phyloP scores from a whole-genome alignment of 2,113 vertebrate genomes.

The Talpa occidentalis region DNA sequence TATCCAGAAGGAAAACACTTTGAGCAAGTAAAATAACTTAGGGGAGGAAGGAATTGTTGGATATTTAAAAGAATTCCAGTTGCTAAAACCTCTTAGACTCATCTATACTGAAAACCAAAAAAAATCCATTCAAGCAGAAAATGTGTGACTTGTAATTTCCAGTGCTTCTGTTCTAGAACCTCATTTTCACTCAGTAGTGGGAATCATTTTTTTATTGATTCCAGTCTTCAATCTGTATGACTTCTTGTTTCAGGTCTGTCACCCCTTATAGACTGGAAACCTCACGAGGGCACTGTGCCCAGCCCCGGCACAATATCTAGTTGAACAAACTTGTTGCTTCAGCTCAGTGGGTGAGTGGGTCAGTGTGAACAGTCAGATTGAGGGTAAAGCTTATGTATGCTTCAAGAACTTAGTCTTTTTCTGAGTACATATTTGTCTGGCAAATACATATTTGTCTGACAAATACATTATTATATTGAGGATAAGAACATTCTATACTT shows the following conservation, averaged over 20 bases:
- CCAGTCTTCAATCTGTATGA: not conserved
- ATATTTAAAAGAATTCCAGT: not conserved
- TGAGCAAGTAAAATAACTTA: not conserved
- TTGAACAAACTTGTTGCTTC: not conserved
- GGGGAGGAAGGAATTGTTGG: not conserved
- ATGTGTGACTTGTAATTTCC: not conserved
- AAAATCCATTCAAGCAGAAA: not conserved
- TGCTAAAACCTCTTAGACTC: not conserved
- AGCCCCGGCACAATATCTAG: not conserved
- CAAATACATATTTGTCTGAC: not conserved
- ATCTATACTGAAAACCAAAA: not conserved
- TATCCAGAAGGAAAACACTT: not conserved
- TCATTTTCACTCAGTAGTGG: not conserved
- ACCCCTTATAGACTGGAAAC: not conserved
- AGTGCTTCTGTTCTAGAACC: not conserved
- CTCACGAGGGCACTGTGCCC: not conserved
- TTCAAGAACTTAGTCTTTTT: not conserved
- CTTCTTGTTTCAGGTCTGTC: not conserved
- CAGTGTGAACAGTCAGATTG: not conserved
- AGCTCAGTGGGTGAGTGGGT: not conserved
- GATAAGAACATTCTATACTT: not conserved
- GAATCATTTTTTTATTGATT: not conserved
- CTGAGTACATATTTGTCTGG: not conserved
- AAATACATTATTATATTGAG: not conserved
- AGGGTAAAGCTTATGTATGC: not conserved